Conservation (phyloP, 2,888 invertebrate genomes). For the Stenchaetothrips biformis region DNA sequence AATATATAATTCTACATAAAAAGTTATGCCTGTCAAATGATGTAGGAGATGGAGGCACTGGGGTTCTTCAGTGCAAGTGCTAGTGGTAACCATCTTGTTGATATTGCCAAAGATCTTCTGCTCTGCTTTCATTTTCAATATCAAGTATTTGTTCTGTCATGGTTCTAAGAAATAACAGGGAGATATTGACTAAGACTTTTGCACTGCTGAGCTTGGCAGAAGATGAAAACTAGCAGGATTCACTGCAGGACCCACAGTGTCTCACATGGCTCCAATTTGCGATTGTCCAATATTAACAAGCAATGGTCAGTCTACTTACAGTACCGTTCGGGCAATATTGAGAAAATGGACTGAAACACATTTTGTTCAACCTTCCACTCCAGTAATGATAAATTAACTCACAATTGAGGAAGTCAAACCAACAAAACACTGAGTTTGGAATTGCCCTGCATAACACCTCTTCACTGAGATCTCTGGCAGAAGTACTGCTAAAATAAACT, state of each 20-base stretch:
- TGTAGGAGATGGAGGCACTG: background rate
- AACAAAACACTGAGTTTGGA: background rate
- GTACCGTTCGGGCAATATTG: constrained; percentile 4
- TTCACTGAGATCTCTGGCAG: constrained; percentile 14
- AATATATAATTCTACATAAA: constrained; percentile 23
- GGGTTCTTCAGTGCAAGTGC: background rate
- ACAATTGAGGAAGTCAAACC: background rate
- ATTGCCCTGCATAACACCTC: background rate
- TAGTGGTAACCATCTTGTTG: too few species aligned
- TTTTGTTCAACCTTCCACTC: constrained; percentile 4
- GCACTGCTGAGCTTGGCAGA: too few species aligned
- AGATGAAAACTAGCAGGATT: background rate
- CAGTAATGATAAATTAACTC: background rate
- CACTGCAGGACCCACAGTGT: background rate
- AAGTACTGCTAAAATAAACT: constrained; percentile 13
- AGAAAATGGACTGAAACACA: constrained; percentile 14
- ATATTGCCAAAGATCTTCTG: too few species aligned
- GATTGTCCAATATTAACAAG: constrained; percentile 18
- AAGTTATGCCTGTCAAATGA: constrained; percentile 11
- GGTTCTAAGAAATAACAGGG: too few species aligned
- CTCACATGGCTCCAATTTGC: background rate
- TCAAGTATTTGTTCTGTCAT: too few species aligned
- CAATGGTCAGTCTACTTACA: constrained; percentile 24
- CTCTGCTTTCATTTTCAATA: too few species aligned
- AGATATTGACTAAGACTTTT: too few species aligned